Base-by-base conservation (phyloP, 2,888 invertebrate genomes). In the Drosophila acutilabella region DNA sequence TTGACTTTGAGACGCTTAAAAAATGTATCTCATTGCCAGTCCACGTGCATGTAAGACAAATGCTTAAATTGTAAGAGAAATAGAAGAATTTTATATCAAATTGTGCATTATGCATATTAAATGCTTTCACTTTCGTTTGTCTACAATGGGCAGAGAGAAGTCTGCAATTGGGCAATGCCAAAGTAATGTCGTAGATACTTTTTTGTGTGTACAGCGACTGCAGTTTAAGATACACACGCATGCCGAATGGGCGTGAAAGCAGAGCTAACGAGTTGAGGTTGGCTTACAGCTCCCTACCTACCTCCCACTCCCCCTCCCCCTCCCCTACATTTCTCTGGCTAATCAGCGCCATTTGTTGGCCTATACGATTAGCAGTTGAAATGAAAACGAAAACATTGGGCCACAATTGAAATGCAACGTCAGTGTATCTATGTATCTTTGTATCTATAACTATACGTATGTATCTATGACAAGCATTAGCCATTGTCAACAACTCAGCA, bases 61-160 rank as follows among this genome's bases (percentile, higher is more conserved):
- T 40, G 41, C 7, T 40, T 44, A 51, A 48, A n/a, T 16, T 36
- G 47, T 23, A 62, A 38, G 33, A 54, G 20, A 45, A 53, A 16
- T 26, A 54, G 41, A 70, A 42, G 36, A 40, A 53, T 18, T 44
- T 64, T 13, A 42, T 56, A 56, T 64, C 52, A 54, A 36, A 44
- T 52, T 69, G 66, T 74, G 74, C 89, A 86, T 77, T 83, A 81
- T 89, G 81, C 90, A 89, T 90, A 89, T 78, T 81, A 86, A 89
- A 78, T 83, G 89, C 90, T 90, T 88, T 88, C 90, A 89, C 88
- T 89, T 90, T 89, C 71, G 57, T 10, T 36, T 36, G 1, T 1
- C 23, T 5, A 23, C 23, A 23, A 23, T 23, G 23, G 23, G 23
- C 23, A 23, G 23, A 13, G 36, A 36, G 13, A 13, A 11, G 33